Percentiles rank a stretch among this genome's conserved stretches.
These are phyloP conservation scores for Motacilla alba DNA, from an alignment of 2,113 vertebrate species.

Conservation along the genomic window DNA sequence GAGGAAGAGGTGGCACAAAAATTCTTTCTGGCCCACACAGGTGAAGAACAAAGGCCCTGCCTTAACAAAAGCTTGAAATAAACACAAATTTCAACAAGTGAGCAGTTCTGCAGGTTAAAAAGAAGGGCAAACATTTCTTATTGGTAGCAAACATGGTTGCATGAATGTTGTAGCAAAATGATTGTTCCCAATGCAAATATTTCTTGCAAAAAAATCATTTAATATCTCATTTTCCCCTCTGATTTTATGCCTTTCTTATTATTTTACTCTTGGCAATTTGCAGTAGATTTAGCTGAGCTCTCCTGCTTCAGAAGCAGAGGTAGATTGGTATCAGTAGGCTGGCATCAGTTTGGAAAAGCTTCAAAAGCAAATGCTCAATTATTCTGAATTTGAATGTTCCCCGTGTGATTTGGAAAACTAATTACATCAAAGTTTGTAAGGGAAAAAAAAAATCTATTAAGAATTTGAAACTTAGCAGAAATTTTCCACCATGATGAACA, in stretches of 20 bases:
- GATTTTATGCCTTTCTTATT: not conserved
- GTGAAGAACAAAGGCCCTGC: not conserved
- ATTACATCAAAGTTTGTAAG: not conserved
- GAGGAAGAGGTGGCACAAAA: not conserved
- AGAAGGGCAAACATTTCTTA: not conserved
- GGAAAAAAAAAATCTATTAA: not conserved
- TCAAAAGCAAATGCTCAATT: not conserved
- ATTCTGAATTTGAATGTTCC: not conserved
- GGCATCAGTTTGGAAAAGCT: not conserved
- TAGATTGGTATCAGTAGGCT: not conserved
- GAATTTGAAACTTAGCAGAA: not conserved
- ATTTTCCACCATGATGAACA: not conserved
- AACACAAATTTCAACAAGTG: not conserved
- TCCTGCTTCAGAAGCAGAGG: not conserved
- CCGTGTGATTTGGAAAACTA: not conserved
- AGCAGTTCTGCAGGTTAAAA: not conserved
- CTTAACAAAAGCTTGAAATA: not conserved
- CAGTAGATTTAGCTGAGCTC: not conserved
- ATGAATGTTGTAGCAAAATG: not conserved
- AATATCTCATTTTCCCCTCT: not conserved
- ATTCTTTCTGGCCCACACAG: not conserved
- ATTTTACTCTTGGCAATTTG: not conserved
- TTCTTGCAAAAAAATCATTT: not conserved
- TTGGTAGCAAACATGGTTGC: fast-evolving
- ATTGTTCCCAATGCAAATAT: not conserved